Conservation (phyloP, 2,888 invertebrate species). For the Tenthredo amoena region DNA sequence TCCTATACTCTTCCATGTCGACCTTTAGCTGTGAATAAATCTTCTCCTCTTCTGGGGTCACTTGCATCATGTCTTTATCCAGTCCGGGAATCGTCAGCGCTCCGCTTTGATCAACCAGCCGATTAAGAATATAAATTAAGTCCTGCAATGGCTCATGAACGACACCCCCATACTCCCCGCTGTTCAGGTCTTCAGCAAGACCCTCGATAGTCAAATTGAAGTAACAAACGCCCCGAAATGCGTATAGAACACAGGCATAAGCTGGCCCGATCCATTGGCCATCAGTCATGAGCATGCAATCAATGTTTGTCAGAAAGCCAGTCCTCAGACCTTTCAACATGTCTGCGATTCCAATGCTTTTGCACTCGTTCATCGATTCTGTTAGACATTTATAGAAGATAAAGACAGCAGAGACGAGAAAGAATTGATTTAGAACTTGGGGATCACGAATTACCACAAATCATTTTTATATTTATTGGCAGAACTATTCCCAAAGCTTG, state of each 20-base stretch:
- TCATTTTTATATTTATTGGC: constrained; percentile 78
- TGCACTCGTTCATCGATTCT: constrained; percentile 76
- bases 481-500: constrained; percentile 70
- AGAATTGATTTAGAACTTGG: background rate
- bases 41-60: constrained; percentile 78
- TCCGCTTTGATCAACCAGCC: constrained; percentile 70
- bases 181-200: constrained; percentile 58
- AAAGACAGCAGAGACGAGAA: background rate
- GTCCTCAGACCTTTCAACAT: constrained; percentile 72
- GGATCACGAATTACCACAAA: constrained; percentile 63
- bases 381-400: constrained; percentile 57
- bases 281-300: constrained; percentile 75
- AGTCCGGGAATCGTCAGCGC: constrained; percentile 76
- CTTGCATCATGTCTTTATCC: constrained; percentile 75
- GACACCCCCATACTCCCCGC: constrained; percentile 66
- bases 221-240: constrained; percentile 73
- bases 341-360: constrained; percentile 68
- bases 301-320: constrained; percentile 74
- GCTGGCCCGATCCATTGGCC: constrained; percentile 78
- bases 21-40: constrained; percentile 68
- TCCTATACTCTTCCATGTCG: constrained; percentile 59
- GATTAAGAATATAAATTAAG: constrained; percentile 72
- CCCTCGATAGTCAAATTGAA: constrained; percentile 63
- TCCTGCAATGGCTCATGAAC: constrained; percentile 75
- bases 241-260: constrained; percentile 78